Percentiles rank a stretch among this genome's conserved stretches.
Conservation (phyloP, 2,888 invertebrate species). For the Rhogogaster chlorosoma region DNA sequence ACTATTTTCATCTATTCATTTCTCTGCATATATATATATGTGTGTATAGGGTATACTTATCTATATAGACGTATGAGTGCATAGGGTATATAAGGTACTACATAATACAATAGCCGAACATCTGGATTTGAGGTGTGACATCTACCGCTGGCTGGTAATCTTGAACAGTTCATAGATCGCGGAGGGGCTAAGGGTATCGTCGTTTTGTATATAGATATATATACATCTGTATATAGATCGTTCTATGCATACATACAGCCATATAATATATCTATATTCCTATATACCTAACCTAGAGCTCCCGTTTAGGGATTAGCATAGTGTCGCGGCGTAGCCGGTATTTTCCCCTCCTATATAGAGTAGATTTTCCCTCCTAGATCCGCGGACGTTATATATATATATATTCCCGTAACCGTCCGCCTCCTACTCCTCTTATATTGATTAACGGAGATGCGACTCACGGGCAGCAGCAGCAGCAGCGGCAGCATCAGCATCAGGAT, state of each 20-base stretch:
- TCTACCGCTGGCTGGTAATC: background rate
- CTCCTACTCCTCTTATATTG: conserved; percentile 21
- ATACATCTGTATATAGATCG: background rate
- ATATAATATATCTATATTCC: background rate
- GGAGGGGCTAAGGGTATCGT: background rate
- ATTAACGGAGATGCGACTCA: conserved; percentile 6
- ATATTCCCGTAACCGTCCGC: background rate
- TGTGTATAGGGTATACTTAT: background rate
- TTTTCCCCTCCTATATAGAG: background rate
- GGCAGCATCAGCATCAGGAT: background rate
- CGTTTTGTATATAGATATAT: background rate
- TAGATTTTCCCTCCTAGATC: conserved; percentile 29
- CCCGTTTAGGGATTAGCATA: conserved; percentile 13
- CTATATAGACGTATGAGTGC: background rate
- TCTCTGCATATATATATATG: background rate
- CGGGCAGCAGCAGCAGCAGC: background rate
- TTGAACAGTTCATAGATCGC: conserved; percentile 8
- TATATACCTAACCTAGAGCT: background rate
- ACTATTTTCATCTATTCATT: background rate
- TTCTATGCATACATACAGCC: background rate
- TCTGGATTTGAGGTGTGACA: conserved; percentile 21
- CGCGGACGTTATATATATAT: background rate
- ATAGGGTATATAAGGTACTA: background rate
- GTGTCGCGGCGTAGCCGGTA: background rate
- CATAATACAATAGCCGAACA: background rate